phyloP scores from a whole-genome alignment of 2,797 vertebrate genomes.

The Pempheris klunzingeri region DNA sequence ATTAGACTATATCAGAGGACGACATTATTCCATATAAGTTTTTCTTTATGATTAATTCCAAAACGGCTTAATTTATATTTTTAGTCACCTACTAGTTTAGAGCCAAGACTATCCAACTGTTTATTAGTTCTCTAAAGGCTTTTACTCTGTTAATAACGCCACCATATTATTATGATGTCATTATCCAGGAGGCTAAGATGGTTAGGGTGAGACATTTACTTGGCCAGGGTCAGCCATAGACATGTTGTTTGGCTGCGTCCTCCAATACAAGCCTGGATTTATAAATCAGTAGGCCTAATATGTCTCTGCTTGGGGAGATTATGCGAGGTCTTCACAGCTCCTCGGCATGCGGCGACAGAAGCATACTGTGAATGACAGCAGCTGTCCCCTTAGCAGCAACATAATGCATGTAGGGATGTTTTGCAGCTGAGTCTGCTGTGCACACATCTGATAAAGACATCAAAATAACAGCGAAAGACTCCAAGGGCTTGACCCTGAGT shows the following conservation, averaged over 20 bases:
- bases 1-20: neutral
- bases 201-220: neutral
- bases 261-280: constrained; percentile 18
- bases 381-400: constrained; percentile 49
- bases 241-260: constrained; percentile 4
- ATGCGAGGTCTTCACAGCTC: constrained; percentile 55
- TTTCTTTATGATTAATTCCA: neutral
- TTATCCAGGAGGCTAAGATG: neutral
- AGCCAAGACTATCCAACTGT: neutral
- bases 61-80: neutral
- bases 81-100: neutral
- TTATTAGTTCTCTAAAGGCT: neutral
- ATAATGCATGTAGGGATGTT: constrained; percentile 46
- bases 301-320: constrained; percentile 30
- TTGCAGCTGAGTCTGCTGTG: constrained; percentile 17
- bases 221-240: neutral
- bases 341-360: constrained; percentile 42
- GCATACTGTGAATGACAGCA: constrained; percentile 51
- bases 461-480: constrained; percentile 7
- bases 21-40: neutral
- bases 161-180: neutral
- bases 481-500: constrained; percentile 18
- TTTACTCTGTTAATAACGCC: neutral
- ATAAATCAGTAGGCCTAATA: constrained; percentile 26
- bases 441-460: constrained; percentile 51